Base-by-base conservation (phyloP, 2,113 vertebrate species). In the Rutilus rutilus region DNA sequence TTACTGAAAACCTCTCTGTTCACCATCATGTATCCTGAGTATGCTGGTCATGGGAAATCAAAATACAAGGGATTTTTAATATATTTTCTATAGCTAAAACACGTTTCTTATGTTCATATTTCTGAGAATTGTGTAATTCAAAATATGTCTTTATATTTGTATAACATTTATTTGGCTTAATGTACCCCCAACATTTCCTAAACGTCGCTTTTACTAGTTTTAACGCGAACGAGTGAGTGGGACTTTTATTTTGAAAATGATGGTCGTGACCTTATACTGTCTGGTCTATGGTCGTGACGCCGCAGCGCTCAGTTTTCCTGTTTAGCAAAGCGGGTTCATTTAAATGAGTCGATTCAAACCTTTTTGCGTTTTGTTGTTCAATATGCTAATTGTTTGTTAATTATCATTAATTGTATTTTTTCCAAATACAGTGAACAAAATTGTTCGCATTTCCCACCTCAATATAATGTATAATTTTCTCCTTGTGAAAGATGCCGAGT, bases 211-310 rank as follows among this genome's bases (percentile, higher is more conserved):
- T 5, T 62, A 14, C 7, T 2, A 5, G 5, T 27, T 27, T 64
- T 25, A 27, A 12, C 5, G 52, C 21, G 33, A 2, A 42, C 10
- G 15, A 27, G n/a, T 15, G 15, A 27, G n/a, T 15, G 7, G 45
- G n/a, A 15, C n/a, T 86, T 86, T 78, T 45, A 86, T 88, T 86
- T 78, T 73, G 78, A 84, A 6, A 73, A 33, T 39, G 6, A 0
- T 27, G 19, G 9, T 15, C 64, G 52, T 54, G 17, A 78, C 85
- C n/a, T n/a, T n/a, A n/a, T n/a, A n/a, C n/a, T n/a, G n/a, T n/a
- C n/a, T n/a, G n/a, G n/a, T n/a, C n/a, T n/a, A 0, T 27, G 19
- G 9, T 15, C 64, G 52, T 54, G 17, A 78, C 85, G 64, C 30
- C 1, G 4, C 36, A n/a, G 19, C 4, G 36, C 9, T 14, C 19